Evolutionary conservation across 2,113 vertebrate species (phyloP), one percentile per base, ranked within the genome.

Genomic region (Pterophyllum scalare): DNA sequence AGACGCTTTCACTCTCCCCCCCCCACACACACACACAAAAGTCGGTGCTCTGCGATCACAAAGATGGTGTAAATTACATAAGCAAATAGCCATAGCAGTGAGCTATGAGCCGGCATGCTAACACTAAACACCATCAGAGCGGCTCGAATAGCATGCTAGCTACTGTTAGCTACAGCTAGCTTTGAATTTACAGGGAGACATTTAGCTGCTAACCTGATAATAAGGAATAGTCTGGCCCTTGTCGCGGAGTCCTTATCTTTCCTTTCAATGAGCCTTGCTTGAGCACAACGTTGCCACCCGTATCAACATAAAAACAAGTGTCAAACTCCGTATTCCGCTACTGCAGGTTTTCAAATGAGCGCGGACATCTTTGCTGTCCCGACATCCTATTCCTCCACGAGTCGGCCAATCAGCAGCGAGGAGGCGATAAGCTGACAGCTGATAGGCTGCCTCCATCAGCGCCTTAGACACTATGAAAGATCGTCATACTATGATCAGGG

Each of bases 321-420:
- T 61, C 70, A 80, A 89, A 87, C 40, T 62, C 49, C 19, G 4
- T n/a, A 17, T 58, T 77, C 35, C 28, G 22, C 62, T 56, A 75
- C 75, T 80, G 40, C 43, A 86, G 49, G 35, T 64, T 95, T 96
- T 97, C 95, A 98, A 95, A 95, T 35, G 96, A 92, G 94, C 95
- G 97, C 96, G 87, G 95, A 97, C 98, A 98, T 98, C 80, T 97
- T 94, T 97, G 91, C 57, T 89, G 89, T 97, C 96, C 96, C 96
- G 92, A 94, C 95, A 91, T 87, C 91, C 95, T 88, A 90, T 91
- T 94, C 95, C 95, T 82, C 38, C 8, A 1, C 9, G 1, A 8
- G 17, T 26, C 77, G 81, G 62, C 95, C 94, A 96, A 96, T 96
- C 88, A 92, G 60, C n/a, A 14, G n/a, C 0, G n/a, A 82, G 70